Evolutionary conservation across 35 echinoderm and acorn worm species (phyloP), one percentile per base, ranked within the genome.

Genomic region (Holothuria glaberrima): DNA sequence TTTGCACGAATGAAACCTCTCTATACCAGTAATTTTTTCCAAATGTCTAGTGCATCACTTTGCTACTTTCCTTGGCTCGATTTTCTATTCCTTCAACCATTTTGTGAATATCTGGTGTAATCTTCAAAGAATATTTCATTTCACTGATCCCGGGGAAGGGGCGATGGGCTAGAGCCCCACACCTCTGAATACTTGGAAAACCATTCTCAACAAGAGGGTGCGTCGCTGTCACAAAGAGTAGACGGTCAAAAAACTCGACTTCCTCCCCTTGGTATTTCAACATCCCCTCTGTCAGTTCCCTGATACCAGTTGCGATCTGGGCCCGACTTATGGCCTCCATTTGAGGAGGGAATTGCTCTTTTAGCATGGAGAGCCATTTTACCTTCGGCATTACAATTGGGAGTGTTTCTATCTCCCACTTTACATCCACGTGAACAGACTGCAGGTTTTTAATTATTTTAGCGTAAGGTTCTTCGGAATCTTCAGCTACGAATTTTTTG

Each of bases 261-360:
- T 73, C 71, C 64, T 98, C 96, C 14, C 96, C 96, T 56, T 94
- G 90, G 46, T 98, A 98, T 72, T 98, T 98, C 17, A 98, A 63
- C 96, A 98, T 98, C 12, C 96, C 96, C 86, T 98, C 96, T 21
- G 96, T 94, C 26, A 98, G 66, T 88, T 98, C 96, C 5, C 96
- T 87, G 33, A 98, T 86, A 30, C 96, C 93, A 20, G 86, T 89
- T 32, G 79, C 56, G 26, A 98, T 92, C 71, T 98, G 93, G 32
- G 59, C 83, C 31, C 68, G 86, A 67, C 93, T 95, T 9, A 94
- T 93, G 0, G 94, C 88, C 73, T 93, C 93, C 96, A 94, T 95
- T 76, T 98, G 96, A 17, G 93, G 96, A 28, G 96, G 96, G 59
- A 98, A 98, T 27, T 93, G 89, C 41, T 98, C 66, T 44, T 92